Evolutionary conservation across 2,113 vertebrate species (phyloP).

Genomic region (Menura novaehollandiae): DNA sequence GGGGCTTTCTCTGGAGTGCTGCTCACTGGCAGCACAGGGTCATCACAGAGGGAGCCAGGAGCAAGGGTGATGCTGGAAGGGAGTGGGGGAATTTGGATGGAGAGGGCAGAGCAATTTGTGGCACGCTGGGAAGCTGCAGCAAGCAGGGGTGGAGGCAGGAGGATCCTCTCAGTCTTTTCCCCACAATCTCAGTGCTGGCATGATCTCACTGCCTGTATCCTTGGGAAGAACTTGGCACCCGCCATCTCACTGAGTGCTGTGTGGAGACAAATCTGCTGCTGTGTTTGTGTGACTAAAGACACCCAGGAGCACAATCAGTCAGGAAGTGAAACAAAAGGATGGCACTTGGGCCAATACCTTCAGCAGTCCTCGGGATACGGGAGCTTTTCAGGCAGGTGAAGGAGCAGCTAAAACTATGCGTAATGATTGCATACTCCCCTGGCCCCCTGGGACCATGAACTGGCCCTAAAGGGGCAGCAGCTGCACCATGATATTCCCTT

Average conservation of each 20-base stretch:
- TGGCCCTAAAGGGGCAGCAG: neutral
- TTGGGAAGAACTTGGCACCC: conserved; percentile 9
- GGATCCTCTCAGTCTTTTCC: neutral
- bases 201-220: neutral
- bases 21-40: neutral
- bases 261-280: conserved; percentile 3
- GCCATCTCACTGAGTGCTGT: neutral
- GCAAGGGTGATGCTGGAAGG: neutral
- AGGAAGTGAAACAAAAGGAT: conserved; percentile 29
- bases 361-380: neutral
- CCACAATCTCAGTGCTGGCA: neutral
- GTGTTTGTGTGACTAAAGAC: conserved; percentile 41
- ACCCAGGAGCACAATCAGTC: conserved; percentile 40
- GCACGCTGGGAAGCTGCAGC: neutral
- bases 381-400: neutral
- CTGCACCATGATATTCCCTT: neutral
- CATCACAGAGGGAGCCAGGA: neutral
- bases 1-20: neutral
- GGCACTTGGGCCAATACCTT: neutral
- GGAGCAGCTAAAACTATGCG: neutral
- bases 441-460: neutral
- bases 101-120: neutral
- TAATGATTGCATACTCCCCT: neutral
- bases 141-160: neutral
- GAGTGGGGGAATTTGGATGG: neutral